Evolutionary conservation across 2,888 invertebrate genomes (phyloP), one percentile per base, ranked within the genome.

Genomic region (Plebejus argus): DNA sequence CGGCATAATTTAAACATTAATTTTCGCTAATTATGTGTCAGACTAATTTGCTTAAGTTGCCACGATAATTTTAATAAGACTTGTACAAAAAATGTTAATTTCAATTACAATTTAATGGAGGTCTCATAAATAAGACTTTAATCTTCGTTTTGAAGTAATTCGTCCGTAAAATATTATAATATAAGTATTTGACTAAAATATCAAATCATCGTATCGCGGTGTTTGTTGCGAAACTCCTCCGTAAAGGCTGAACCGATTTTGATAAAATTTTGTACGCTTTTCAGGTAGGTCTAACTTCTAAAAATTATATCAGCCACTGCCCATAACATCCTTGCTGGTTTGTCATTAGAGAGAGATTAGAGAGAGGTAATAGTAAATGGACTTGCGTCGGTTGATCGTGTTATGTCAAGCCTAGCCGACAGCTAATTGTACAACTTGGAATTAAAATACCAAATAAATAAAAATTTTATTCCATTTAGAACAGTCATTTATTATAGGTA

Each of bases 1-100:
- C 66, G 66, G 66, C 66, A 66, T 28, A 28, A 66, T 66, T 66
- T 28, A 66, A 66, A 66, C 15, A 66, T 66, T 15, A 66, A 66
- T 66, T 66, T 66, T 23, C 28, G 66, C 15, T 66, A 66, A 66
- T 66, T 66, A 66, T 28, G 28, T 66, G 4, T 5, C 4, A 66
- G 66, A 23, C 66, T 66, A 66, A 66, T 66, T 66, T 66, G 61
- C 61, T 66, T 66, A 66, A 66, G 12, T 66, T 4, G 4, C 66
- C 15, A 28, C 66, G 66, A 66, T 61, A 61, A 61, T 28, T 66
- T 66, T 28, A 66, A 28, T 66, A 28, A 66, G 23, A 66, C 20
- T 23, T 23, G 66, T 28, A 28, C 12, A 28, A 66, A 61, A 66
- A 66, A 66, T 66, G 66, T 66, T 33, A 66, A 66, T 28, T 66